Base-by-base conservation (phyloP, 2,888 invertebrate species). In the Syrphus vitripennis region DNA sequence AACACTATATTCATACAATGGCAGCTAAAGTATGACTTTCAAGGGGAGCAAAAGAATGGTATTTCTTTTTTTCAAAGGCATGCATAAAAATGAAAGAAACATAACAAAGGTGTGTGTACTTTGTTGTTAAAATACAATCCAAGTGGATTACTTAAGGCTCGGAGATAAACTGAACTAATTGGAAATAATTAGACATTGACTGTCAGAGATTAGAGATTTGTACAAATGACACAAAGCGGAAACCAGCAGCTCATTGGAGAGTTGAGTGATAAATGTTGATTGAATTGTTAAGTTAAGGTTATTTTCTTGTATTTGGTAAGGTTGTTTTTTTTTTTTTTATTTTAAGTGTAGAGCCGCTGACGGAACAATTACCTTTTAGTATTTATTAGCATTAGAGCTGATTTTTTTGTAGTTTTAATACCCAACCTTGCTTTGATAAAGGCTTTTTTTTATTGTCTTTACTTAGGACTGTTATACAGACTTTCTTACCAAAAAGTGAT, bases 181-280 rank as follows among this genome's bases (percentile, higher is more conserved):
- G 81, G 70, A 76, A 71, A 37, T 79, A 79, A 79, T 79, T 72
- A 57, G 65, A 79, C 79, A 79, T n/a, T 65, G 72, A 31, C 69
- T 76, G 63, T 55, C 71, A 65, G 70, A 31, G 55, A 37, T 55
- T 34, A 65, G 63, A 12, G 29, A 29, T 3, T 55, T 82, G 71
- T 37, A 59, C 10, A 21, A 37, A 29, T 65, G 71, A 63, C 55
- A 57, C 19, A 57, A 34, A 42, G 16, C 16, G 31, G 31, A 63
- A 45, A 69, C 69, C 40, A 50, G 69, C 59, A 59, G 59, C 59
- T 59, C 21, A 24, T 3, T n/a, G n/a, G n/a, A n/a, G n/a, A 34
- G 21, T 59, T 19, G 21, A 34, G 19, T 37, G 59, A 59, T 37
- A 37, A 37, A 59, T 59, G 59, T 14, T 59, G 7, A 59, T 59